A percentile compares a stretch with the other conserved stretches of the same genome.
Evolutionary conservation across 2,113 vertebrate genomes (phyloP).

Genomic region (Miniopterus natalensis): DNA sequence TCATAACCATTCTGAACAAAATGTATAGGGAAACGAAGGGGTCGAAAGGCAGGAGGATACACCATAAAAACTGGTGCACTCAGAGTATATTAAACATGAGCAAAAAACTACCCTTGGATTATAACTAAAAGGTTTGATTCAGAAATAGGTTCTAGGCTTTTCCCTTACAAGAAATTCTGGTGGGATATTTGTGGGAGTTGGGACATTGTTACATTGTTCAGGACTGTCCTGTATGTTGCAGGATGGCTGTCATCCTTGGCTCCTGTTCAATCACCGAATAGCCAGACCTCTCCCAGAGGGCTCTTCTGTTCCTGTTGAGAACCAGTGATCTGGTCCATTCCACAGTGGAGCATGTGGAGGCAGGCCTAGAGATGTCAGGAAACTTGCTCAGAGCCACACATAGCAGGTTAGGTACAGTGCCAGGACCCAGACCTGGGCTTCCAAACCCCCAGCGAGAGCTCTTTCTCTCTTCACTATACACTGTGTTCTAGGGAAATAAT

Average conservation of each 20-base stretch:
- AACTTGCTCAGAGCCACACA: neutral
- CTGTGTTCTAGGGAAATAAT: neutral
- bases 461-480: neutral
- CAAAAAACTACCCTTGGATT: neutral
- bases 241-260: neutral
- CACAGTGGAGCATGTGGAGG: neutral
- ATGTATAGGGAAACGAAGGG: neutral
- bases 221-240: neutral
- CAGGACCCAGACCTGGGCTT: neutral
- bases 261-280: neutral
- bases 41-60: neutral
- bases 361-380: neutral
- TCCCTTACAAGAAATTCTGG: neutral
- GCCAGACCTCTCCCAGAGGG: neutral
- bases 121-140: constrained; percentile 49
- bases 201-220: neutral
- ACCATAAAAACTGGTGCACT: neutral
- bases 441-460: neutral
- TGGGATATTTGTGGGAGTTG: neutral
- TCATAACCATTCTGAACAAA: constrained; percentile 30
- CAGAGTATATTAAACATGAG: neutral
- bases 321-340: neutral
- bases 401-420: neutral
- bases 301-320: constrained; percentile 34
- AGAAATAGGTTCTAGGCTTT: neutral